Base-by-base conservation (phyloP, 2,797 vertebrate species). In the Lacerta viridis region DNA sequence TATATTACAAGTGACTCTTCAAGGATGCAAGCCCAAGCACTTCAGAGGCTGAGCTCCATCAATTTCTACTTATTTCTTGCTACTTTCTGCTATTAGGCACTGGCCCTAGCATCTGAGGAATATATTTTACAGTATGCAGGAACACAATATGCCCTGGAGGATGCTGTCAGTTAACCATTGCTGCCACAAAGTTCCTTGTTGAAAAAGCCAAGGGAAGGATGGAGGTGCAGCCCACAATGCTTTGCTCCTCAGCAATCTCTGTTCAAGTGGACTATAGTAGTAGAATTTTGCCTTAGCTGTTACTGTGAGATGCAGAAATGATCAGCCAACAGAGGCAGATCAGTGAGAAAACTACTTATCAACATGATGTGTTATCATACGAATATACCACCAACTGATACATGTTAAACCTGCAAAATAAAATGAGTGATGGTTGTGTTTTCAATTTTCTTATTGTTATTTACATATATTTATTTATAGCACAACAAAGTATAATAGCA, bases 1-100 rank as follows among this genome's bases (percentile, higher is more conserved):
- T 91, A 13, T 71, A 88, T 85, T 17, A 86, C 39, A 92, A 80
- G 8, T 91, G 33, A 80, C 79, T 80, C 68, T 93, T 91, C 66
- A 87, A 55, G 29, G 39, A 8, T 75, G 80, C 33, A 85, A 59
- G 89, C 84, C 3, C 55, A 94, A 78, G 20, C 7, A 77, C 80
- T 94, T 91, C 23, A 64, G 11, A 90, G 87, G 78, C 36, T 87
- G 77, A 86, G 80, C 46, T 87, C 33, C 36, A 78, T 3, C 41
- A 59, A 64, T 71, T 92, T 46, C 59, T 85, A 3, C 76, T 87
- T 8, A 20, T 90, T 92, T 93, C 46, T n/a, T 84, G 72, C 29
- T 27, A 76, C 15, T 76, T 83, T 83, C 55, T 88, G 29, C 23
- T 87, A 17, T 77, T 91, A 66, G 7, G 2, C 77, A 13, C 7